These are phyloP conservation scores for Limnephilus lunatus DNA, from an alignment of 2,888 invertebrate genomes.

Conservation along the genomic window DNA sequence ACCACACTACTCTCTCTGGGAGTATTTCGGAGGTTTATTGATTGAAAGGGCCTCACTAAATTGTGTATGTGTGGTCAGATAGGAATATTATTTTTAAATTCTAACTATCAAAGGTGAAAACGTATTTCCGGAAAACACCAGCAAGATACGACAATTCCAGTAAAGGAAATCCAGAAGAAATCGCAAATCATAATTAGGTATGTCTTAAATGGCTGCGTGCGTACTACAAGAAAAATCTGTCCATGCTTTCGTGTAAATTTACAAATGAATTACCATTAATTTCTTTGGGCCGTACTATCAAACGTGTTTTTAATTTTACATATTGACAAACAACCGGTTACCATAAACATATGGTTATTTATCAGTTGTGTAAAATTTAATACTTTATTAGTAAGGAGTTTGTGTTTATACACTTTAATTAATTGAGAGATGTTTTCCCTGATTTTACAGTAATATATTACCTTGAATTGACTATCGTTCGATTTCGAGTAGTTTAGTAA, in stretches of 20 bases:
- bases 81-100: not conserved
- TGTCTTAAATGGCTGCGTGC: not conserved
- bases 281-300: too few species aligned
- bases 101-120: not conserved
- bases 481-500: not conserved
- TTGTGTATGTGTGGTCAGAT: too few species aligned
- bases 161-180: not conserved
- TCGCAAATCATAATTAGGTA: not conserved
- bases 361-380: too few species aligned
- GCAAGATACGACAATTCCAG: not conserved
- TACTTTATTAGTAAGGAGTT: too few species aligned
- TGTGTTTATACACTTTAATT: not conserved
- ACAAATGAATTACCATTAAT: not conserved
- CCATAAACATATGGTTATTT: too few species aligned
- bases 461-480: not conserved
- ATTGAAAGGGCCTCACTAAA: not conserved
- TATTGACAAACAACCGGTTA: too few species aligned
- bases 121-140: not conserved
- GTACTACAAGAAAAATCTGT: too few species aligned
- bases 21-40: slow-evolving; percentile 15
- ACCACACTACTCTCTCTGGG: not conserved
- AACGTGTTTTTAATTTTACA: too few species aligned
- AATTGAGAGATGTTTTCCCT: not conserved
- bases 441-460: not conserved
- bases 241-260: too few species aligned